phyloP scores from a whole-genome alignment of 23 tunicate genomes.

The Halocynthia roretzi region DNA sequence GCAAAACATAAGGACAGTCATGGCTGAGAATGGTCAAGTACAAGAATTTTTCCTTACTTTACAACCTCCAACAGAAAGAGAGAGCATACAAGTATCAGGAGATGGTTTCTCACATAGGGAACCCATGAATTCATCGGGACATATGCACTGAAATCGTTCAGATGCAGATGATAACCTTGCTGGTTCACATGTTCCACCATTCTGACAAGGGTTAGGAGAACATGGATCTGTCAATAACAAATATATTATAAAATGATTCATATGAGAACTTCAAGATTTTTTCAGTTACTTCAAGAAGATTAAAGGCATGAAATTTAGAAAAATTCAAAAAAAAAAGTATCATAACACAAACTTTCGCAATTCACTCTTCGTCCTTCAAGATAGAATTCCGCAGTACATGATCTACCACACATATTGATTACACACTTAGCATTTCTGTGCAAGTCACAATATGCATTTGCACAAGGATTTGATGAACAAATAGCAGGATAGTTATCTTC shows the following conservation, averaged over 20 bases:
- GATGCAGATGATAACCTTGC: conserved; percentile 52
- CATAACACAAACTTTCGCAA: conserved; percentile 51
- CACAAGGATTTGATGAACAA: conserved; percentile 68
- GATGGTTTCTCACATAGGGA: conserved; percentile 60
- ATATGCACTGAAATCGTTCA: conserved; percentile 57
- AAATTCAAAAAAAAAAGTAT: neutral
- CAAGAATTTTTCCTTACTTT: conserved; percentile 28
- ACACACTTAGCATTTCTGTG: conserved; percentile 71
- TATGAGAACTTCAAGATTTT: too few relatives aligned
- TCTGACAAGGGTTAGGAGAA: conserved; percentile 60
- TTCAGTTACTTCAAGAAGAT: neutral
- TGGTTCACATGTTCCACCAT: conserved; percentile 72
- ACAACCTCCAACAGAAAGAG: conserved; percentile 38
- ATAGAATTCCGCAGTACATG: conserved; percentile 66
- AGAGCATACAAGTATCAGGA: conserved; percentile 59
- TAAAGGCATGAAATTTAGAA: neutral
- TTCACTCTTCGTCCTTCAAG: conserved; percentile 67
- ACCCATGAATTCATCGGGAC: conserved; percentile 48
- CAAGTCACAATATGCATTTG: conserved; percentile 45
- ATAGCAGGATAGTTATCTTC: conserved; percentile 63
- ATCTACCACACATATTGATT: conserved; percentile 56
- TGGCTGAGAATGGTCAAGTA: conserved; percentile 1
- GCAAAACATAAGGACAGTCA: neutral
- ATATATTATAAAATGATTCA: neutral
- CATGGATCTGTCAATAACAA: conserved; percentile 46